A percentile compares a stretch with the other conserved stretches of the same genome.
Conservation (phyloP, 2,797 vertebrate genomes). For the Semotilus atromaculatus region DNA sequence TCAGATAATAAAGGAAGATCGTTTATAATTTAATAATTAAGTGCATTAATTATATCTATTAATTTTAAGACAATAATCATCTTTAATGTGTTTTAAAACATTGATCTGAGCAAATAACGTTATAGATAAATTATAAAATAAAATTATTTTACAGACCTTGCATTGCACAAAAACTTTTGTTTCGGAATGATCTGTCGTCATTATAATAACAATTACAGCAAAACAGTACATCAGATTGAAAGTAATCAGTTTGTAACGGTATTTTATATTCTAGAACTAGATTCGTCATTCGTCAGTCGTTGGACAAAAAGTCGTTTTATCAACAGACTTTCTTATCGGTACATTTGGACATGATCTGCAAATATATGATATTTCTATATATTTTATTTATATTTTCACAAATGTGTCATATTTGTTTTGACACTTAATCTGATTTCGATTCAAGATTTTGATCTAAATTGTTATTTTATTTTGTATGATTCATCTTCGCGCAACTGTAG, state of each 20-base stretch:
- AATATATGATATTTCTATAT: background rate
- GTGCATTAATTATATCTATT: background rate
- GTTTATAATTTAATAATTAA: background rate
- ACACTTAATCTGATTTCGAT: background rate
- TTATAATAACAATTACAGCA: background rate
- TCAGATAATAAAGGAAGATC: conserved; percentile 6
- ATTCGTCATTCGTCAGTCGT: conserved; percentile 31
- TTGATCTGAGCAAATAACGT: too few species aligned
- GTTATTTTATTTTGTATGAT: background rate
- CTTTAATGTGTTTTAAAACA: background rate
- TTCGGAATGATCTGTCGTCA: background rate
- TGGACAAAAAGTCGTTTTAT: conserved; percentile 1
- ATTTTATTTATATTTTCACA: background rate
- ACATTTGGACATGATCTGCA: background rate
- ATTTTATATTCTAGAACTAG: conserved; percentile 18
- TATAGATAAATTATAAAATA: background rate
- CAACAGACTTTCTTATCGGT: background rate
- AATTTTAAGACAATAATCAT: background rate
- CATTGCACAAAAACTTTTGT: background rate
- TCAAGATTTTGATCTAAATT: background rate
- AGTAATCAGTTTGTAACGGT: conserved; percentile 25
- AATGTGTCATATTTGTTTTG: background rate
- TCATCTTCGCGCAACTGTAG: background rate
- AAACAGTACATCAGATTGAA: background rate
- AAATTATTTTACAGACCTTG: background rate